A percentile compares a stretch with the other conserved stretches of the same genome.
phyloP scores from a whole-genome alignment of 2,888 invertebrate species.

The Chesias legatella region DNA sequence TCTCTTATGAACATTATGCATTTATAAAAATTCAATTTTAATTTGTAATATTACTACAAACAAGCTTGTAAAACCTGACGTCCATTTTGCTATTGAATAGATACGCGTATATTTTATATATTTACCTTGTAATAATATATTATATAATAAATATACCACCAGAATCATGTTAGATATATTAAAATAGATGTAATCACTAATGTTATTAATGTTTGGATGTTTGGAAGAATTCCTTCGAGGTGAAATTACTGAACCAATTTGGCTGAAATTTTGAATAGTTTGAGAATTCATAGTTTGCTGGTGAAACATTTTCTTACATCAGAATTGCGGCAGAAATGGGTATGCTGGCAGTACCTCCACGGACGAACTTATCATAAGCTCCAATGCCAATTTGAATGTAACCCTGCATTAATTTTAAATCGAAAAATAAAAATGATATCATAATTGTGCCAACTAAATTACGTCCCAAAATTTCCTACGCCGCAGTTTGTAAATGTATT shows the following conservation, averaged over 20 bases:
- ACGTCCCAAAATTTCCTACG: constrained; percentile 45
- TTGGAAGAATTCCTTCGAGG: no score
- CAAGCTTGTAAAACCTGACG: constrained; percentile 29
- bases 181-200: no score
- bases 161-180: constrained; percentile 9
- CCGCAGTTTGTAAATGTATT: constrained; percentile 56
- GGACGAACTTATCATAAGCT: no score
- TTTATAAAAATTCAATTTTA: constrained; percentile 3
- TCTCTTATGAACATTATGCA: constrained; percentile 4
- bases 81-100: constrained; percentile 30
- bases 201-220: no score
- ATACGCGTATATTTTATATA: constrained; percentile 3
- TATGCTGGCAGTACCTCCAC: no score
- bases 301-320: no score
- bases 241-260: no score
- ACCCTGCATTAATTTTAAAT: constrained; percentile 1
- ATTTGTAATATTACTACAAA: no score
- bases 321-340: no score
- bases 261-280: no score
- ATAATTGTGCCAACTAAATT: constrained; percentile 51
- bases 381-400: no score
- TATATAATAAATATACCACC: constrained; percentile 9
- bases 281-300: no score
- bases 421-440: constrained; percentile 35
- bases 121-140: constrained; percentile 17